Base-by-base conservation (phyloP, 2,113 vertebrate species). In the Polypterus bichir region DNA sequence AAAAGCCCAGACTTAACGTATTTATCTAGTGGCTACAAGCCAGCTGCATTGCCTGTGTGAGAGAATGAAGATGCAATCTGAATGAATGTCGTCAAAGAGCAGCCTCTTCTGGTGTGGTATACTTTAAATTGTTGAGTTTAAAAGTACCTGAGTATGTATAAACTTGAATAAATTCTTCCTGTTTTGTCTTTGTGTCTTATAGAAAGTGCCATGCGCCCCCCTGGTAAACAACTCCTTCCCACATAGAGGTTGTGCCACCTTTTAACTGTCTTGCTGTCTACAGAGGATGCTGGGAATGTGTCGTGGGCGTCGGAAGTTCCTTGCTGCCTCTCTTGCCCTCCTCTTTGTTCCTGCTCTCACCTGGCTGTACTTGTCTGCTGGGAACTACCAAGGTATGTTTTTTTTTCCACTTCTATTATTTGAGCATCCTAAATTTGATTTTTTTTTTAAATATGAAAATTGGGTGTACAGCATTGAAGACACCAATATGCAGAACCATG, bases 211-310 rank as follows among this genome's bases (percentile, higher is more conserved):
- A 97, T 98, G 94, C 85, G 81, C 81, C 79, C 75, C 64, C 75
- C 83, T 60, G 74, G 82, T 77, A 80, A 86, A 70, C 77, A 83
- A 71, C 76, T 81, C 76, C 86, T 89, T 65, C 80, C 79, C 0
- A 84, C 86, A 80, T 89, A 97, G 91, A 86, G 85, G 71, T 84
- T 73, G 69, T 64, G n/a, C 68, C 66, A 71, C 77, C 65, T 72
- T 74, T 83, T 83, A 75, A 71, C 74, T 72, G 78, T 66, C 53
- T 55, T 52, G 67, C 77, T 78, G 80, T 74, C 74, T 74, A 65
- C 87, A 83, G 86, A 97, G 90, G 87, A 99, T 99, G 94, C 91
- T 97, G 86, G 96, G 93, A 81, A 92, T 98, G 87, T 99, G 94
- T 86, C 91, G 96, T 67, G 94, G 96, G 75, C 89, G 95, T 86